Evolutionary conservation across 2,888 invertebrate species (phyloP), one percentile per base, ranked within the genome.

Genomic region (Drosophila percnosoma): DNA sequence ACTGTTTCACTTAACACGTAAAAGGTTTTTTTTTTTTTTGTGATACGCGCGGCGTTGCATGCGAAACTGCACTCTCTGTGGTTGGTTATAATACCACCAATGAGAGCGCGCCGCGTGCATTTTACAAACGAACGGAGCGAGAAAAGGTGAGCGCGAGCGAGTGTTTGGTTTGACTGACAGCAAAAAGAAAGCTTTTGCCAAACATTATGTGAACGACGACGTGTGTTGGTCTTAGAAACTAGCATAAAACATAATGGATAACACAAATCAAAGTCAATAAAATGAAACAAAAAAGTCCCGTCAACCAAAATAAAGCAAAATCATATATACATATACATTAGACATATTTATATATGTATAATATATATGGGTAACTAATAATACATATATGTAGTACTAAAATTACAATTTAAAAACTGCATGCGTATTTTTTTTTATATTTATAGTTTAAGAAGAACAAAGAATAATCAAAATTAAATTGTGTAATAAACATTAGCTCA

Each of bases 261-360:
- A 78, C 78, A 87, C 80, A 89, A 81, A 79, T 79, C 80, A 79
- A 78, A 69, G 79, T 80, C 74, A 79, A 72, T 82, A 84, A 83
- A 75, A 75, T 87, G 78, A 87, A 83, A 76, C 72, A 83, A 79
- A 90, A 92, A 91, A 92, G 92, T 93, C 93, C 93, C 93, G 93
- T 93, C 93, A 93, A 93, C 93, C 93, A 93, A 92, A 92, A 90
- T 87, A 84, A 91, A 90, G 89, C 91, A 91, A 87, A 89, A 80
- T 64, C 76, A 82, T 79, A 82, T 75, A 83, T 80, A 80, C 80
- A 73, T 78, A 82, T 75, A 84, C 77, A 73, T 77, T 45, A 45
- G 8, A 45, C 24, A 81, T 80, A 73, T 78, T 80, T 75, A 84
- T 53, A 38, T 73, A 68, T 65, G 21, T 48, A 61, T 34, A 61